A percentile compares a stretch with the other conserved stretches of the same genome.
Conservation (phyloP, 2,888 invertebrate species). For the Platycnemis pennipes region DNA sequence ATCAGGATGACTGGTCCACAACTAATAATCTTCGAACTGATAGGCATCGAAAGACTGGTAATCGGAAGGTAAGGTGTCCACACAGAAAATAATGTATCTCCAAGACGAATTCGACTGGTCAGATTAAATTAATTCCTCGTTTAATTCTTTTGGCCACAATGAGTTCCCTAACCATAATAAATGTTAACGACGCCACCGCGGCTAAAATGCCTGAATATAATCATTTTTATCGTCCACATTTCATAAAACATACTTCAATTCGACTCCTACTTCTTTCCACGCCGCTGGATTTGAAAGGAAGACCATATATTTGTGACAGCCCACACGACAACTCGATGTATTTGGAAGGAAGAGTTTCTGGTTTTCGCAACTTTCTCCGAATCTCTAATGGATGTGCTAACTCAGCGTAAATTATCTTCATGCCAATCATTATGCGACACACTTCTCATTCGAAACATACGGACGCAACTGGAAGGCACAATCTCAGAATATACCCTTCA, state of each 20-base stretch:
- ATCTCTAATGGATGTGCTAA: not conserved
- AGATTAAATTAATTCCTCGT: not conserved
- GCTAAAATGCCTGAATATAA: too few relatives aligned
- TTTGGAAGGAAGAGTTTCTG: not conserved
- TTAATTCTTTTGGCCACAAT: too few relatives aligned
- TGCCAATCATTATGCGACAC: not conserved
- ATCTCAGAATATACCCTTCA: too few relatives aligned
- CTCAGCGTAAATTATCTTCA: not conserved
- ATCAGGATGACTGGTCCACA: not conserved
- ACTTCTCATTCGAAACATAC: not conserved
- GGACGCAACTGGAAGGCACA: not conserved
- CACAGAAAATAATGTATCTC: not conserved
- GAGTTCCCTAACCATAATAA: too few relatives aligned
- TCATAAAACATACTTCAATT: too few relatives aligned
- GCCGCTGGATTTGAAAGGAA: too few relatives aligned
- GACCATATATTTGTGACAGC: not conserved
- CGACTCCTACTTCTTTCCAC: too few relatives aligned
- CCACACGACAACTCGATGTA: not conserved
- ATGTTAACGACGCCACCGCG: too few relatives aligned
- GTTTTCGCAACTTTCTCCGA: not conserved
- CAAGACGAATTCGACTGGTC: not conserved
- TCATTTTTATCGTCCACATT: too few relatives aligned
- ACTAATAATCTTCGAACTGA: not conserved
- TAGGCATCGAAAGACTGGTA: not conserved
- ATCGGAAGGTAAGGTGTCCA: not conserved